Conservation (phyloP, 1,140 invertebrate species). For the Drosophila biarmipes region DNA sequence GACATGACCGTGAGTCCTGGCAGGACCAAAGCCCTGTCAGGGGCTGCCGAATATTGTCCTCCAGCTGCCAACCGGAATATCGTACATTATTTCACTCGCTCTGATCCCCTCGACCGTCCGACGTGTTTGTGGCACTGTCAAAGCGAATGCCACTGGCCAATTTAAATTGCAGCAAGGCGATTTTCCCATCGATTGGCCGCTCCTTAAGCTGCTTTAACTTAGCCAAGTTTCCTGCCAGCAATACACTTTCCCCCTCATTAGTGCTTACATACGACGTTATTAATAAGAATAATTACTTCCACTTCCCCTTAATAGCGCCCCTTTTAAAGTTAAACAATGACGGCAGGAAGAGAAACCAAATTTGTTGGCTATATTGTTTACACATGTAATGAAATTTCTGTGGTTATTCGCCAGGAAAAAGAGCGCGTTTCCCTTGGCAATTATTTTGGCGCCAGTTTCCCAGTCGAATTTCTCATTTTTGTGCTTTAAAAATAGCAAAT, state of each 20-base stretch:
- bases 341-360: constrained; percentile 23
- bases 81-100: constrained; percentile 50
- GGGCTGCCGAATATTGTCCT: constrained; percentile 62
- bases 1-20: constrained; percentile 63
- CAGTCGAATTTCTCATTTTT: constrained; percentile 52
- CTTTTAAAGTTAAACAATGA: constrained; percentile 9
- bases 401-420: constrained; percentile 42
- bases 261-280: constrained; percentile 12
- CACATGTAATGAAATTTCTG: constrained; percentile 75
- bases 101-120: constrained; percentile 10
- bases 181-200: constrained; percentile 10
- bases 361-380: constrained; percentile 61
- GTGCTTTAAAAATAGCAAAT: constrained; percentile 59
- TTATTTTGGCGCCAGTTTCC: constrained; percentile 51
- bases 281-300: constrained; percentile 33
- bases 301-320: constrained; percentile 17
- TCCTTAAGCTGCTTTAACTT: not conserved
- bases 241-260: constrained; percentile 13
- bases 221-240: not conserved
- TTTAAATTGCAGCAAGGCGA: constrained; percentile 39
- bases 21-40: constrained; percentile 39
- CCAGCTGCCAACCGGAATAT: constrained; percentile 58
- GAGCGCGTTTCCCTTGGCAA: constrained; percentile 20
- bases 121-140: constrained; percentile 47
- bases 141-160: constrained; percentile 58